These are phyloP conservation scores for Smithornis capensis DNA, from an alignment of 2,113 vertebrate species.

Conservation along the genomic window DNA sequence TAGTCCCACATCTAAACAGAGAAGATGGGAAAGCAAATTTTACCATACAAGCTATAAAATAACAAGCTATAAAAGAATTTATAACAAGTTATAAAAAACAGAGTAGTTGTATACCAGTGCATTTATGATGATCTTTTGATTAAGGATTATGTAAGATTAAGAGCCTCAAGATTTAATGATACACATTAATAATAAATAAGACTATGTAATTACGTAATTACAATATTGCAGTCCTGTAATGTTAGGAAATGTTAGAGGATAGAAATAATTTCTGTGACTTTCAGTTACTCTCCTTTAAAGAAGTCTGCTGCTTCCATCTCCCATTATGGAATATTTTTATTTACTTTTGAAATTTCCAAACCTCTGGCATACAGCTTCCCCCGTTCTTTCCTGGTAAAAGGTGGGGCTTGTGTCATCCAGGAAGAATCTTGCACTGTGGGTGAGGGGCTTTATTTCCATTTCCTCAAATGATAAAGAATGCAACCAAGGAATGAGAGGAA, in stretches of 20 bases:
- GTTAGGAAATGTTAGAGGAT: neutral
- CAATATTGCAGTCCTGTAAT: neutral
- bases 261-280: neutral
- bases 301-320: neutral
- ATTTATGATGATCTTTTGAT: neutral
- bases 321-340: neutral
- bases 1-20: neutral
- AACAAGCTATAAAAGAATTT: no score
- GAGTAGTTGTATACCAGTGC: neutral
- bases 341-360: neutral
- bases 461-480: neutral
- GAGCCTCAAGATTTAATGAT: neutral
- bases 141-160: neutral
- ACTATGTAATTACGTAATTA: neutral
- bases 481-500: neutral
- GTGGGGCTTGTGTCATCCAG: neutral
- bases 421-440: neutral
- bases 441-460: neutral
- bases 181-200: neutral
- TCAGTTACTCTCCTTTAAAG: neutral
- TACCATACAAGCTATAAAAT: neutral
- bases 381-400: neutral
- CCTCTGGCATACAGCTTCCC: neutral
- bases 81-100: neutral
- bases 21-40: neutral